Base-by-base conservation (phyloP, 2,113 vertebrate species). In the Neolamprologus fasciatus region DNA sequence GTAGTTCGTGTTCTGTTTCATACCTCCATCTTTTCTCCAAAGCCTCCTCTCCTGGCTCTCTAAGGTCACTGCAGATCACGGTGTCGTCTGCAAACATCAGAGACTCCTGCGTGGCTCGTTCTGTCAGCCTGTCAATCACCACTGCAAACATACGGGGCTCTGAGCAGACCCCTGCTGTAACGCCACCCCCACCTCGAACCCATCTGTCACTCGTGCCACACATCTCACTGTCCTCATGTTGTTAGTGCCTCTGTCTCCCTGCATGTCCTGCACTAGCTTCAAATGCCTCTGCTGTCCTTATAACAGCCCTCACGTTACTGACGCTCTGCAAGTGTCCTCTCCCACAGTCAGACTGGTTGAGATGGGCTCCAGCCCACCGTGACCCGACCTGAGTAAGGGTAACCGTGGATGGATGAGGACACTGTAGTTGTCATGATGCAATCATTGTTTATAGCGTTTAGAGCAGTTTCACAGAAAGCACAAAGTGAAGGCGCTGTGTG, bases 261-360 rank as follows among this genome's bases (percentile, higher is more conserved):
- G n/a, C 37, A 3, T 6, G 66, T 71, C 1, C 66, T 9, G 66
- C n/a, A 23, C n/a, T 21, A 42, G 66, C n/a, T 42, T 71, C 37
- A 6, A 14, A 0, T 6, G 2, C 12, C n/a, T 42, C 21, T 9
- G 3, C 37, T 42, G n/a, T 71, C 2, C 21, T 73, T 2, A 10
- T 45, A 17, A 16, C 68, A 0, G 1, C 37, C 21, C 37, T 71
- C 37, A 6, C n/a, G 5, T 23, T 4, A 37, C 19, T 8, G n/a
- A 66, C 7, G 10, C 35, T 68, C 63, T n/a, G 28, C 58, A 23
- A 23, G 12, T 31, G 14, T 58, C 26, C 28, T 17, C 6, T 61
- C 37, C 63, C 21, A 6, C 21, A 16, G 7, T 45, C 68, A 73
- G 13, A 73, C 68, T 26, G 68, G 40, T 26, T 26, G 37, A 16